Percentiles rank a stretch among this genome's conserved stretches.
phyloP scores from a whole-genome alignment of 2,113 vertebrate species.

The Phalacrocorax brasilianus region DNA sequence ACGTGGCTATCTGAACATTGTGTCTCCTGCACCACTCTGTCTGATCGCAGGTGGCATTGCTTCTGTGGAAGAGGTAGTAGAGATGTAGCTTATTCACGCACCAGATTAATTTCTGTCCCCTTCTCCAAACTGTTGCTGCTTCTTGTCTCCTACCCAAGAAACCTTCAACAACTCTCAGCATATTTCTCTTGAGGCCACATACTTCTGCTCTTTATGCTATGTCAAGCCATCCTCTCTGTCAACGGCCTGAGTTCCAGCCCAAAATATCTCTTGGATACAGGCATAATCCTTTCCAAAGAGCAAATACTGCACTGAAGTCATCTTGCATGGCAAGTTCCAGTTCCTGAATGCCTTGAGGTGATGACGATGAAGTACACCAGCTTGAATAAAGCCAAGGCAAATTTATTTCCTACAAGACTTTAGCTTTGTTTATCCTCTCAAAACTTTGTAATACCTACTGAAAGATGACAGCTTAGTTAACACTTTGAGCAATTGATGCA shows the following conservation, averaged over 20 bases:
- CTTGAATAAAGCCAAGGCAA: not conserved
- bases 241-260: not conserved
- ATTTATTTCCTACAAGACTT: not conserved
- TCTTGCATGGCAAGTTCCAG: not conserved
- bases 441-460: not conserved
- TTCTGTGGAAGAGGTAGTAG: not conserved
- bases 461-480: not conserved
- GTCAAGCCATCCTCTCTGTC: not conserved
- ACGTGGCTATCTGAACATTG: accelerated
- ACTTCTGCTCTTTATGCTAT: not conserved
- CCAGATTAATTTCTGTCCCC: not conserved
- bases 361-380: not conserved
- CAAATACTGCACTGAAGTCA: not conserved
- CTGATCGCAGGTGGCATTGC: not conserved
- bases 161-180: not conserved
- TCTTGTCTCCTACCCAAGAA: not conserved
- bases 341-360: not conserved
- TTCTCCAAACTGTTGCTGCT: not conserved
- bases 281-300: not conserved
- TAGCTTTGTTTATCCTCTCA: not conserved
- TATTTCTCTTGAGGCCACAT: not conserved
- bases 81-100: not conserved
- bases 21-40: not conserved
- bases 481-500: not conserved
- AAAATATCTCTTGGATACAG: not conserved